Evolutionary conservation across 2,888 invertebrate species (phyloP), one percentile per base, ranked within the genome.

Genomic region (Synanthedon tipuliformis): DNA sequence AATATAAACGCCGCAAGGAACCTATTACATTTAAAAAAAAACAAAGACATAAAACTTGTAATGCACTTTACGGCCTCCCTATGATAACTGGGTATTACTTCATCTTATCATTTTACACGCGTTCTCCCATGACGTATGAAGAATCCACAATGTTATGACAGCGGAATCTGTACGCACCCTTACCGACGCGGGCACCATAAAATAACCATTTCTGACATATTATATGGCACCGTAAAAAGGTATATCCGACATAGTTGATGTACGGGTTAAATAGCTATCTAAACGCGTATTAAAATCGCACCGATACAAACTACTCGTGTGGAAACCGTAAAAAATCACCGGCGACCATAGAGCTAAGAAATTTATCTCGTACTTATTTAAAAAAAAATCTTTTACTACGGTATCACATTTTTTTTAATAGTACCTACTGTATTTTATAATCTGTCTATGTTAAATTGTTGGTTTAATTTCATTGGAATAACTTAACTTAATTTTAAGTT

Each of bases 141-240:
- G 77, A 75, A 79, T 78, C 77, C 79, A 77, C 75, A 85, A 86
- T 83, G 84, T 85, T 84, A 84, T 86, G 85, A 84, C 85, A 81
- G 62, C 62, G 64, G 69, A 78, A 76, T 79, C 79, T 75, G 71
- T 66, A 61, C 71, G 71, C 71, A 64, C 76, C 76, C 76, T 66
- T 69, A 68, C 68, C 61, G 59, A 63, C 51, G 63, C 58, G 63
- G 63, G 61, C 58, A 75, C 76, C 81, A 76, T 87, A 85, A 86
- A 87, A 87, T 80, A 84, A 76, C 84, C 83, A 81, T 85, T 82
- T 71, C 78, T 78, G 73, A 78, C 78, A 73, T 79, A 78, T 84
- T 84, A 85, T 84, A 82, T 71, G 73, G 76, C 71, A 73, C 78
- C 76, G 78, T 84, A 78, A 84, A 84, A 78, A 78, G 73, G 73